Evolutionary conservation across 2,797 vertebrate genomes (phyloP), one percentile per base, ranked within the genome.

Genomic region (Anabacerthia variegaticeps): DNA sequence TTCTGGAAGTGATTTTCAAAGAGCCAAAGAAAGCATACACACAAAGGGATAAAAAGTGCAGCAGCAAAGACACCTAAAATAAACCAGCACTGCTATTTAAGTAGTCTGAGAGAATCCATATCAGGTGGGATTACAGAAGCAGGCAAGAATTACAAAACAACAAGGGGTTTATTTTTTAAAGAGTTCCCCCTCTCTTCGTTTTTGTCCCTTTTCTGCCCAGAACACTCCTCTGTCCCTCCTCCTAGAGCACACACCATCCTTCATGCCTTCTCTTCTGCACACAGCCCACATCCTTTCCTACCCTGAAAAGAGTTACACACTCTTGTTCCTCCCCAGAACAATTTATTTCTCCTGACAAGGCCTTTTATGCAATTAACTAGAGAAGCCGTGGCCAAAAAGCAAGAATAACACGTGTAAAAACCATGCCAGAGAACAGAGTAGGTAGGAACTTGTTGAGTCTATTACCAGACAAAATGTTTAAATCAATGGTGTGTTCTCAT

Each of bases 401-500:
- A 95, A 92, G 73, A 93, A 96, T 51, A 93, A 83, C 86, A 86
- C 19, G 28, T 49, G 49, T 77, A 86, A 95, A 95, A 94, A 68
- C 41, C 88, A 65, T 1, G 32, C 87, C 88, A 91, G 85, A 95
- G 58, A 92, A 55, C 44, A 74, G 71, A 88, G 58, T 91, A 94
- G 71, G 85, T 93, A 95, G 90, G 74, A 91, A 95, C 89, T 95
- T 96, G 95, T 93, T 92, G 93, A 94, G 92, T 96, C 93, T 95
- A 72, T 95, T 97, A 96, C 77, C 74, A 93, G 80, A 65, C 43
- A 88, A 95, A 94, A 94, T 58, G 85, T 94, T 93, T 87, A 83
- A 89, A 74, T 92, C 95, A 73, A 13, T 79, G 63, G 13, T 75
- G 69, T 30, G 17, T 71, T 85, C 79, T 81, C 85, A 93, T 93